Conservation (phyloP, 2,888 invertebrate genomes). For the Oegoconia quadripuncta region DNA sequence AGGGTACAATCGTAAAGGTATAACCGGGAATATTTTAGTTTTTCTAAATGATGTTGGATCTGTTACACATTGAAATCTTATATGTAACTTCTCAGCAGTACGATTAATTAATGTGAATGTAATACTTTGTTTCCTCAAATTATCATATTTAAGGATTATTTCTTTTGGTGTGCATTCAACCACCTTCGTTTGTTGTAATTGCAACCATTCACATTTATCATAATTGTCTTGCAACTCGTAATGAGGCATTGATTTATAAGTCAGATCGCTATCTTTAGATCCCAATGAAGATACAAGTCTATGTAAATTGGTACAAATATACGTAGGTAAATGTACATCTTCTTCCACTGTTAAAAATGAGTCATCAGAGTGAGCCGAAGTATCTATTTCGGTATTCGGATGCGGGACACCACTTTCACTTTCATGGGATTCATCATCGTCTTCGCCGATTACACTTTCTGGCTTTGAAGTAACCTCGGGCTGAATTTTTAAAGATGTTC, state of each 20-base stretch:
- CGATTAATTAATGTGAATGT: constrained; percentile 49
- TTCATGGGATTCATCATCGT: constrained; percentile 18
- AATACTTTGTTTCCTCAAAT: constrained; percentile 36
- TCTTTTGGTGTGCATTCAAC: constrained; percentile 37
- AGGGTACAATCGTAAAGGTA: constrained; percentile 45
- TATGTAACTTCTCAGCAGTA: constrained; percentile 34
- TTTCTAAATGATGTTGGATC: constrained; percentile 36
- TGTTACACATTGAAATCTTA: constrained; percentile 46
- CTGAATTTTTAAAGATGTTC: constrained; percentile 10
- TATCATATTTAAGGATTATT: constrained; percentile 34
- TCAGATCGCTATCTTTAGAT: constrained; percentile 30
- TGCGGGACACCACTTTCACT: constrained; percentile 30
- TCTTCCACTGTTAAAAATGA: constrained; percentile 5
- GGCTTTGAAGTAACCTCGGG: constrained; percentile 1
- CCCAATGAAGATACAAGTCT: constrained; percentile 40
- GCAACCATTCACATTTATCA: constrained; percentile 27
- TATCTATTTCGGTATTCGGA: constrained; percentile 41
- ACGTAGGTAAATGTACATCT: constrained; percentile 31
- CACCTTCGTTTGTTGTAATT: constrained; percentile 28
- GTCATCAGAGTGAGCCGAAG: constrained; percentile 11
- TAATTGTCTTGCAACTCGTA: neutral
- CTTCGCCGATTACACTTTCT: constrained; percentile 2
- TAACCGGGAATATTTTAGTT: constrained; percentile 38
- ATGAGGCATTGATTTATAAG: constrained; percentile 17
- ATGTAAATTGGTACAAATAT: constrained; percentile 45